A percentile compares a stretch with the other conserved stretches of the same genome.
These are phyloP conservation scores for Sarcophaga carnaria DNA, from an alignment of 2,888 invertebrate species.

Conservation along the genomic window DNA sequence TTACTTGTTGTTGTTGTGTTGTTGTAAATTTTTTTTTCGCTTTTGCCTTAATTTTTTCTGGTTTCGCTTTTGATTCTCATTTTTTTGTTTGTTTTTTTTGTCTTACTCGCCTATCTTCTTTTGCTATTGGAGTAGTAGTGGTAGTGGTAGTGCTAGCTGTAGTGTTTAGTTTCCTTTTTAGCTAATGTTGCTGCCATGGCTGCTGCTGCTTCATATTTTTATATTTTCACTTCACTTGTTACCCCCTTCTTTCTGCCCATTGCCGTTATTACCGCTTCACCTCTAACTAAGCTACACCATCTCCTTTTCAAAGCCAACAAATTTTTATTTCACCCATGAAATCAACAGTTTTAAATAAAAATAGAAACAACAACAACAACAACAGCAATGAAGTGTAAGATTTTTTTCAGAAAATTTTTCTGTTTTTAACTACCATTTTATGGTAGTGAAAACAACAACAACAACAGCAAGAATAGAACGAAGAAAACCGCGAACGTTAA, in stretches of 20 bases:
- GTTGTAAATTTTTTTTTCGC: not conserved
- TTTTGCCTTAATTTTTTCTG: slow-evolving; percentile 4
- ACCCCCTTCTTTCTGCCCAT: slow-evolving; percentile 53
- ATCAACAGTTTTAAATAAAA: slow-evolving; percentile 53
- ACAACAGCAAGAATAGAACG: not conserved
- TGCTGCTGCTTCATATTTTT: slow-evolving; percentile 40
- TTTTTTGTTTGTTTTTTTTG: no score
- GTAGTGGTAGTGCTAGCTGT: slow-evolving; percentile 24
- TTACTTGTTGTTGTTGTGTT: slow-evolving; percentile 22
- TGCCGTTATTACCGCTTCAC: not conserved
- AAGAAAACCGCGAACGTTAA: slow-evolving; percentile 63
- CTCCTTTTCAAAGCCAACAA: not conserved
- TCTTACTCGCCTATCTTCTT: not conserved
- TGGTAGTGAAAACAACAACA: slow-evolving; percentile 3
- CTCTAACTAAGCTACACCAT: not conserved
- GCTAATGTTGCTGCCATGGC: slow-evolving; percentile 45
- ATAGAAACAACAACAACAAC: not conserved
- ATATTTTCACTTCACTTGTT: slow-evolving; percentile 65
- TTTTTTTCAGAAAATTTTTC: no score
- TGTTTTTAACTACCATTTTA: not conserved
- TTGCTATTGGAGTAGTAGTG: not conserved
- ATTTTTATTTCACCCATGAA: slow-evolving; percentile 26
- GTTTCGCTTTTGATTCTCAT: no score
- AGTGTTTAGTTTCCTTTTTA: slow-evolving; percentile 68
- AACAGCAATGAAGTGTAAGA: not conserved